A percentile compares a stretch with the other conserved stretches of the same genome.
Conservation (phyloP, 2,113 vertebrate genomes). For the Drymodes brunneopygia region DNA sequence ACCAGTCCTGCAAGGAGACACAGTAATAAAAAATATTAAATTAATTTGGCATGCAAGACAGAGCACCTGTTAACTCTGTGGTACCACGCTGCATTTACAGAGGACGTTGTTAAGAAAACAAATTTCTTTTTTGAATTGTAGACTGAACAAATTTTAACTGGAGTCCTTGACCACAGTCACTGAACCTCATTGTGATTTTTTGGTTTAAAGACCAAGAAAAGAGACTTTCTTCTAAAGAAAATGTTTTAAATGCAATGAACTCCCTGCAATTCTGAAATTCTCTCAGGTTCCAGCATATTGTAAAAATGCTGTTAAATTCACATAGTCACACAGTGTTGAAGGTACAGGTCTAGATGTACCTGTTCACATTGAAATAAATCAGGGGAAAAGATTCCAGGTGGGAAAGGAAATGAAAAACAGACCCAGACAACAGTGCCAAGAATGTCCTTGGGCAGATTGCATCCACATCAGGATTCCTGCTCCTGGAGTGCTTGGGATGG, state of each 20-base stretch:
- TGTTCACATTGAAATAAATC: neutral
- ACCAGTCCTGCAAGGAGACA: neutral
- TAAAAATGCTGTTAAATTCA: neutral
- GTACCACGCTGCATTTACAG: conserved; percentile 10
- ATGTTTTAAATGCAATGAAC: neutral
- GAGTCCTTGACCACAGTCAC: conserved; percentile 5
- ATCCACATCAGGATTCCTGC: neutral
- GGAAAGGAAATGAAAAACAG: neutral
- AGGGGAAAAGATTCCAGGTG: neutral
- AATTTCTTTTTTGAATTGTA: conserved; percentile 47
- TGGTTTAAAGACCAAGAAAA: conserved; percentile 27
- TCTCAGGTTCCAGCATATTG: neutral
- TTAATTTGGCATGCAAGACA: conserved; percentile 27
- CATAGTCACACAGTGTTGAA: neutral
- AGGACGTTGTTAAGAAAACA: conserved; percentile 50
- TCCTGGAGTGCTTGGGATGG: neutral
- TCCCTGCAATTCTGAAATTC: neutral
- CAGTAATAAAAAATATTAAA: neutral
- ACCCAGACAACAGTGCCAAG: neutral
- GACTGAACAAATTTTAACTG: conserved; percentile 41
- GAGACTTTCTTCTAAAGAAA: neutral
- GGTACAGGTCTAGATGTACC: neutral
- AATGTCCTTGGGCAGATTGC: neutral
- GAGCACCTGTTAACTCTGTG: conserved; percentile 14
- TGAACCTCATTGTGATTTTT: neutral